Conservation (phyloP, 2,113 vertebrate genomes). For the Crypturellus undulatus region DNA sequence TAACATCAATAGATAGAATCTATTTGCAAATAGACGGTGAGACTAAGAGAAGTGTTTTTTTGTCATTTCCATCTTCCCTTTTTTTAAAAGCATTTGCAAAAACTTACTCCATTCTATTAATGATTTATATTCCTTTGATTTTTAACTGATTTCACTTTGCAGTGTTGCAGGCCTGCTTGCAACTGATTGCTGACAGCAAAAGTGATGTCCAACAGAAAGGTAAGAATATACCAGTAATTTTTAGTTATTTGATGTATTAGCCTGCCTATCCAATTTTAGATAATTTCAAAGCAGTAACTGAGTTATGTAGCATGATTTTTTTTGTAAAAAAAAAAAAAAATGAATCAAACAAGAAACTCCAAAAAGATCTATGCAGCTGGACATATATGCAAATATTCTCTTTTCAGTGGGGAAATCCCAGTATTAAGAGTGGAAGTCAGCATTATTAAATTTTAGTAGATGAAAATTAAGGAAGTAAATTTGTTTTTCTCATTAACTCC, state of each 20-base stretch:
- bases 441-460: neutral
- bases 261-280: neutral
- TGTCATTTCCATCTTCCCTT: neutral
- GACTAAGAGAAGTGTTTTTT: neutral
- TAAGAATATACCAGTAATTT: conserved; percentile 63
- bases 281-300: neutral
- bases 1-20: neutral
- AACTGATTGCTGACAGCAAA: conserved; percentile 87
- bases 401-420: neutral
- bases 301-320: neutral
- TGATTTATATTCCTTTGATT: neutral
- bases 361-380: neutral
- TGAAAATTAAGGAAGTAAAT: neutral
- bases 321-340: neutral
- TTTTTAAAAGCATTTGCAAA: neutral
- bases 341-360: neutral
- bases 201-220: conserved; percentile 86
- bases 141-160: conserved; percentile 61
- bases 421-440: neutral
- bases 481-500: neutral
- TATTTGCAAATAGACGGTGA: neutral
- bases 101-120: neutral
- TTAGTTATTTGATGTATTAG: neutral
- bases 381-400: neutral
- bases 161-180: conserved; percentile 91